Evolutionary conservation across 2,888 invertebrate species (phyloP), one percentile per base, ranked within the genome.

Genomic region (Oxystoma pomonae): DNA sequence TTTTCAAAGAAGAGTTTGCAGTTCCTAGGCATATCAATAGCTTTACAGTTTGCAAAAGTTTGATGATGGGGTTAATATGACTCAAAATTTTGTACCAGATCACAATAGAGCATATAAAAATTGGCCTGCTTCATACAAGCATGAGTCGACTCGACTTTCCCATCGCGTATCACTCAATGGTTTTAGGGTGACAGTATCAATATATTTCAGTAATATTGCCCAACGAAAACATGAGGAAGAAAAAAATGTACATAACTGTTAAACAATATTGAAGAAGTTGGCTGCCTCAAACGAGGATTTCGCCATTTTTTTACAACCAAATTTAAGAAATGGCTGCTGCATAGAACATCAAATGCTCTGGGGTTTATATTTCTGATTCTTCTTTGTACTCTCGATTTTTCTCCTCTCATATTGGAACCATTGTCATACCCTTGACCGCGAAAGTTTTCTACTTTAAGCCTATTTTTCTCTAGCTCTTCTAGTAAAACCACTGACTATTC

Each of bases 71-170:
- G 35, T 35, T 35, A 35, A 35, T 35, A 35, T 35, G 35, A 59
- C 35, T 59, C 19, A 59, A 59, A 51, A 59, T 17, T n/a, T 59
- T 5, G 19, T 20, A 50, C 59, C 59, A 59, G 16, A 59, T 59
- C 5, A 59, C 19, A 5, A 59, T n/a, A 16, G 50, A 59, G 20
- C 59, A 59, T 18, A 59, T n/a, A 59, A 59, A 58, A 35, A n/a
- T 9, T 49, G 7, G 50, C 35, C 9, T 7, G 5, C 35, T 49
- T 51, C 7, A 59, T 1, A 5, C 16, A 3, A 7, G 1, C 35
- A 35, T 35, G 35, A 35, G 12, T 35, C 35, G 35, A 35, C 35
- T 35, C 12, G 12, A 35, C 12, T 35, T 12, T 35, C 12, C 35
- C 35, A 35, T 35, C 35, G 35, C 35, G 35, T 35, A 35, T 35